Conservation (phyloP, 2,113 vertebrate genomes). For the Aptenodytes patagonicus region DNA sequence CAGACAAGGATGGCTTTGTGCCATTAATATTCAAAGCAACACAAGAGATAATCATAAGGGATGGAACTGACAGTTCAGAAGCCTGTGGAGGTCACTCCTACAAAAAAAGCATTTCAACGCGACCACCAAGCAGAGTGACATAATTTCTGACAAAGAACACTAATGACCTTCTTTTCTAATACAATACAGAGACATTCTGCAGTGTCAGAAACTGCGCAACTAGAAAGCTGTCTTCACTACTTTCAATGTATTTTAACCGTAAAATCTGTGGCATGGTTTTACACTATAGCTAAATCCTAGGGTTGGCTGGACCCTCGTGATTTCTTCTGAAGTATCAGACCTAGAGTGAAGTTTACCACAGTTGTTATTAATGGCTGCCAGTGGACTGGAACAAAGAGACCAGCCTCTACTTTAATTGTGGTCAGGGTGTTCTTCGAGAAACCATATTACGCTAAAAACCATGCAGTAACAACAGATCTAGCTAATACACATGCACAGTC, state of each 20-base stretch:
- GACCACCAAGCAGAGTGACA: conserved; percentile 53
- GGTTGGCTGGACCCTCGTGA: neutral
- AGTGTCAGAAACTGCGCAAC: neutral
- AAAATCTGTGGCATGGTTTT: neutral
- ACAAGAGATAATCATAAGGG: conserved; percentile 85
- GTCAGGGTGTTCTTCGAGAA: neutral
- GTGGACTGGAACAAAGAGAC: neutral
- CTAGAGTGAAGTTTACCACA: neutral
- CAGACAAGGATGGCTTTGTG: conserved; percentile 87
- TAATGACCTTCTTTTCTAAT: neutral
- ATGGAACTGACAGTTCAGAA: conserved; percentile 72
- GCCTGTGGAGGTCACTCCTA: conserved; percentile 15
- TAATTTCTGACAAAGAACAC: neutral
- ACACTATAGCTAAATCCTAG: neutral
- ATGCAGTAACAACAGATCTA: neutral
- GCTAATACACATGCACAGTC: neutral
- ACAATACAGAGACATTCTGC: neutral
- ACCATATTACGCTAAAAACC: neutral
- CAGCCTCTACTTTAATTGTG: neutral
- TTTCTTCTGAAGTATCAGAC: neutral
- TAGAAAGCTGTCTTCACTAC: neutral
- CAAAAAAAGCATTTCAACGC: conserved; percentile 12
- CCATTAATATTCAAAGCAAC: conserved; percentile 85
- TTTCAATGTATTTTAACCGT: neutral
- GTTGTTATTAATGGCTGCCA: neutral